These are phyloP conservation scores for Hippotragus niger DNA, from an alignment of 2,113 vertebrate genomes.

Conservation along the genomic window DNA sequence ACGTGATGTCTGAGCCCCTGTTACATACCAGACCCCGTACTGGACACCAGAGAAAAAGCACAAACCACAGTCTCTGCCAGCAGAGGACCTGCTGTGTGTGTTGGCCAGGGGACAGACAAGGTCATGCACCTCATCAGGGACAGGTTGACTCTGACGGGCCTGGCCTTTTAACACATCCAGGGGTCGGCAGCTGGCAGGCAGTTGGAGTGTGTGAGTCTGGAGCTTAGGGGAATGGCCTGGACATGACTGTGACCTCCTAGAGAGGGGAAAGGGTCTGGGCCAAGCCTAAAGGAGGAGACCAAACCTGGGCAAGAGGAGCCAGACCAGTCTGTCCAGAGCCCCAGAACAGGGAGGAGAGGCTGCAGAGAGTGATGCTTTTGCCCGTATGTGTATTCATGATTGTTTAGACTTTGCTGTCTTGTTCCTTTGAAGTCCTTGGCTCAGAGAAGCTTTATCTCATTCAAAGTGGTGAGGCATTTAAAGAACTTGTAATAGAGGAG, in stretches of 20 bases:
- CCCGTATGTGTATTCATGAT: neutral
- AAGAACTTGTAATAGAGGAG: neutral
- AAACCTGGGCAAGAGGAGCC: neutral
- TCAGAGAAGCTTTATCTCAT: neutral
- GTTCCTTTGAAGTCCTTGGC: neutral
- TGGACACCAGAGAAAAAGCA: neutral
- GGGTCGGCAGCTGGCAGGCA: neutral
- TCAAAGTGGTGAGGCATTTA: neutral
- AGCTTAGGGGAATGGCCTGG: neutral
- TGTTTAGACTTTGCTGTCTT: neutral
- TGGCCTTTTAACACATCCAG: neutral
- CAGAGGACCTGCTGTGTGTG: neutral
- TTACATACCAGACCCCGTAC: fast-evolving
- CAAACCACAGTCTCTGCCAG: neutral
- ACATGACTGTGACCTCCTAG: neutral
- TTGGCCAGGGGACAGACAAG: neutral
- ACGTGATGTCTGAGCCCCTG: neutral
- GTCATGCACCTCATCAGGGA: neutral
- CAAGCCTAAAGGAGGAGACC: neutral
- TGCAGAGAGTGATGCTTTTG: neutral
- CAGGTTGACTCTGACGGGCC: neutral
- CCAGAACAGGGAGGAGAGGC: neutral
- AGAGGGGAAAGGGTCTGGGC: neutral
- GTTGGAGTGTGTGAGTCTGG: neutral
- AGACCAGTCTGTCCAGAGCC: too few relatives aligned